Evolutionary conservation across 1,140 invertebrate species (phyloP), one percentile per base, ranked within the genome.

Genomic region (Penaeus japonicus): DNA sequence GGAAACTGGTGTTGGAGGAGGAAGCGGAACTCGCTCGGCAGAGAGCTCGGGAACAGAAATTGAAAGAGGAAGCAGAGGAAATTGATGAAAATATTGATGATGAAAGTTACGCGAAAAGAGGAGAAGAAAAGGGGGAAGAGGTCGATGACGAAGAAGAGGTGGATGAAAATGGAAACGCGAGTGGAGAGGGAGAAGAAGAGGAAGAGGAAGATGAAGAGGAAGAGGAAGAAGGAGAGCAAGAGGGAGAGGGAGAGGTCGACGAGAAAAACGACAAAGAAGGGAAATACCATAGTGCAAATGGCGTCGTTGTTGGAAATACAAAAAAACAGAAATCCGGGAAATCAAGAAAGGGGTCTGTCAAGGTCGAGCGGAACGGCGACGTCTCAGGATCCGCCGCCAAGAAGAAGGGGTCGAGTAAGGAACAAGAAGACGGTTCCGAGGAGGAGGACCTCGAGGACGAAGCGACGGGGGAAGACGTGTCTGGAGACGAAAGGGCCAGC

Each of bases 1-100:
- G 86, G 47, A 88, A 88, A 70, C 70, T 88, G 39, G 86, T 88
- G 20, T 35, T 83, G 32, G 86, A 88, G 54, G 86, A 88, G 35
- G 86, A 83, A 55, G 80, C 86, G 20, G 84, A 35, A n/a, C 35
- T 73, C 53, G 27, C 65, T 5, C 65, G 32, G 0, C 24, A 27
- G 24, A n/a, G 24, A 22, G 65, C 35, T 5, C 65, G 75, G 79
- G 54, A 55, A 81, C 39, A 53, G 47, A 57, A 57, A 54, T n/a
- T 15, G 79, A 30, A 54, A 24, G 55, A n/a, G n/a, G 0, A 5
- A 54, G 35, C 17, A 55, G 79, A 81, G 24, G 20, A 30, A 55
- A 53, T 54, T n/a, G 79, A 73, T 32, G 10, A 24, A 32, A 32
- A 81, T 24, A 54, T 54, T 1, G 20, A 12, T 4, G 79, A 81